Conservation (phyloP, 2,888 invertebrate genomes). For the Drosophila anceps region DNA sequence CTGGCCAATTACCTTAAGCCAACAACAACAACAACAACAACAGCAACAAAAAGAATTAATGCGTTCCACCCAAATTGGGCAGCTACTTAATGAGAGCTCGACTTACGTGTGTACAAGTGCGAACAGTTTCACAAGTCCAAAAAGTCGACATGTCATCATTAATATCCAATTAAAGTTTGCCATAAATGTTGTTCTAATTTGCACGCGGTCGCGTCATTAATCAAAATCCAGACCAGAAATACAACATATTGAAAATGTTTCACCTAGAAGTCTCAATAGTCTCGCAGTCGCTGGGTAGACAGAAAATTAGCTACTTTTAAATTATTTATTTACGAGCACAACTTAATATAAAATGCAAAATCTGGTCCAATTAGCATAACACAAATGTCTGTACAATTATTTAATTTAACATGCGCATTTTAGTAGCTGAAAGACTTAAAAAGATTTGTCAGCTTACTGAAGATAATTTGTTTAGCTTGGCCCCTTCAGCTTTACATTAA, state of each 20-base stretch:
- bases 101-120: constrained; percentile 44
- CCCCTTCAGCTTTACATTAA: neutral
- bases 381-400: constrained; percentile 1
- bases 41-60: constrained; percentile 36
- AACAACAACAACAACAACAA: too few relatives aligned
- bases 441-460: neutral
- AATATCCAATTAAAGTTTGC: constrained; percentile 75
- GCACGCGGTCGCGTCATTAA: constrained; percentile 69
- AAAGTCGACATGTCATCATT: constrained; percentile 66
- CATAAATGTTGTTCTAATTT: constrained; percentile 76
- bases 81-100: constrained; percentile 49
- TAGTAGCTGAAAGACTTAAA: neutral
- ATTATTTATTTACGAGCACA: neutral
- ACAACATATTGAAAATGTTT: constrained; percentile 20
- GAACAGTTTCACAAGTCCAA: constrained; percentile 51
- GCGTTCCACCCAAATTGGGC: constrained; percentile 55
- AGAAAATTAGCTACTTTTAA: constrained; percentile 1
- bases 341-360: neutral
- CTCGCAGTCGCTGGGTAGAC: constrained; percentile 15
- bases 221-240: constrained; percentile 50
- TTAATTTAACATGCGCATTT: constrained; percentile 6
- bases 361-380: constrained; percentile 1
- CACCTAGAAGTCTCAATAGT: neutral
- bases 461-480: neutral
- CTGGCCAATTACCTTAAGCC: constrained; percentile 55